Base-by-base conservation (phyloP, 2,113 vertebrate species). In the Percina caprodes region DNA sequence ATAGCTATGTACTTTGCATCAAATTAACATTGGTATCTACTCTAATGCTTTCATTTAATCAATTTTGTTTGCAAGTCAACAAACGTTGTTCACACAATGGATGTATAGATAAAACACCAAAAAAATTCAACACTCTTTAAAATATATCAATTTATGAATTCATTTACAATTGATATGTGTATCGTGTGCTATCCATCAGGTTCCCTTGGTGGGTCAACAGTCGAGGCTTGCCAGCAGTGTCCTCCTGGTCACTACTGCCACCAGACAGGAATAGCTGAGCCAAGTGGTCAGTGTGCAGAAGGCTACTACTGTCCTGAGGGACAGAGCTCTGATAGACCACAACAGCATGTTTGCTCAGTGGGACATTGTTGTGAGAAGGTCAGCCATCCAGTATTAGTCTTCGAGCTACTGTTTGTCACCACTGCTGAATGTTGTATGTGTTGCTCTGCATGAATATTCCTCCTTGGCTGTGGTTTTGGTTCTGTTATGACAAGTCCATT, bases 301-400 rank as follows among this genome's bases (percentile, higher is more conserved):
- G 95, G 95, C 65, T 94, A 92, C 92, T 94, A 90, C 83, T 96
- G 95, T 87, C 94, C 95, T 59, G 86, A 83, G 77, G 95, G 94
- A 59, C 94, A 95, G 90, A 93, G 72, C 69, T 86, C 91, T 49
- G 88, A 89, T 48, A 90, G 79, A 77, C 94, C 95, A 48, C 70
- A 83, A 56, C 87, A 86, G 48, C 77, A 94, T 83, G 56, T 90
- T 62, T 97, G 96, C 65, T 91, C 94, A 69, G 88, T 91, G 59
- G 97, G 97, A 80, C 95, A 92, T 83, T 94, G 93, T 74, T 97
- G 97, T 86, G 85, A 90, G 82, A 90, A 92, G 93, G 95, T 95
- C 81, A 94, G 88, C 23, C 51, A 33, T 78, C 16, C 48, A 59
- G 23, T 52, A 30, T 80, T 66, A 70, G 39, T 55, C 74, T 82